These are phyloP conservation scores for Perognathus longimembris DNA, from an alignment of 2,113 vertebrate species.

Conservation along the genomic window DNA sequence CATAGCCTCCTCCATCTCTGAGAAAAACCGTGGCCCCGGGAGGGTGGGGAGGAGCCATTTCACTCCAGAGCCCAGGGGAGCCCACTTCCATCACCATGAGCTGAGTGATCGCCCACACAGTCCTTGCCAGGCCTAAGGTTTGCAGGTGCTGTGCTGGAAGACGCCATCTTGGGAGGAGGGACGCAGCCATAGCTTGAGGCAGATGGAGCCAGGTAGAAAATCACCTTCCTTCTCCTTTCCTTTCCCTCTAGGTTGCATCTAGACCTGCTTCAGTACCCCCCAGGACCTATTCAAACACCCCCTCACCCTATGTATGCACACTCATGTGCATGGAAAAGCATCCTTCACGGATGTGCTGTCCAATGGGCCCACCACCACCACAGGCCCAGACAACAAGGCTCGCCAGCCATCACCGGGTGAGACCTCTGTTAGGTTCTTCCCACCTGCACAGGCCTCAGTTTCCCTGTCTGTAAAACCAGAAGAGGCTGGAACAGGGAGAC, in stretches of 20 bases:
- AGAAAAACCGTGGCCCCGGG: too few relatives aligned
- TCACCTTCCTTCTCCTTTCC: neutral
- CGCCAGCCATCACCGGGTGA: constrained; percentile 44
- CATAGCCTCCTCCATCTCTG: too few relatives aligned
- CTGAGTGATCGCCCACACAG: neutral
- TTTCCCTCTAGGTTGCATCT: neutral
- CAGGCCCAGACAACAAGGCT: constrained; percentile 44
- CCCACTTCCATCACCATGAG: neutral
- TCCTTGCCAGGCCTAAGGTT: neutral
- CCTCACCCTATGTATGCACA: neutral
- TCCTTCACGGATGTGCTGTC: constrained; percentile 40
- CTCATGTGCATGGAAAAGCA: neutral
- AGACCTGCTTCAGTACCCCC: neutral
- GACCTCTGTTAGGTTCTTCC: constrained; percentile 30
- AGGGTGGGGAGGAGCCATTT: neutral
- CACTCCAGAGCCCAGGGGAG: neutral
- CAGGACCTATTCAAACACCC: neutral
- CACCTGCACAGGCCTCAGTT: constrained; percentile 49
- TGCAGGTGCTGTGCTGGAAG: neutral
- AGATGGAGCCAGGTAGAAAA: neutral
- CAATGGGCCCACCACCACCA: too few relatives aligned
- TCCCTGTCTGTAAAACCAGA: constrained; percentile 50
- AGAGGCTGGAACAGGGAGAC: neutral
- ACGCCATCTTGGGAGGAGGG: neutral
- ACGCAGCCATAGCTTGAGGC: neutral